Evolutionary conservation across 2,113 vertebrate genomes (phyloP).

Genomic region (Semnopithecus entellus): DNA sequence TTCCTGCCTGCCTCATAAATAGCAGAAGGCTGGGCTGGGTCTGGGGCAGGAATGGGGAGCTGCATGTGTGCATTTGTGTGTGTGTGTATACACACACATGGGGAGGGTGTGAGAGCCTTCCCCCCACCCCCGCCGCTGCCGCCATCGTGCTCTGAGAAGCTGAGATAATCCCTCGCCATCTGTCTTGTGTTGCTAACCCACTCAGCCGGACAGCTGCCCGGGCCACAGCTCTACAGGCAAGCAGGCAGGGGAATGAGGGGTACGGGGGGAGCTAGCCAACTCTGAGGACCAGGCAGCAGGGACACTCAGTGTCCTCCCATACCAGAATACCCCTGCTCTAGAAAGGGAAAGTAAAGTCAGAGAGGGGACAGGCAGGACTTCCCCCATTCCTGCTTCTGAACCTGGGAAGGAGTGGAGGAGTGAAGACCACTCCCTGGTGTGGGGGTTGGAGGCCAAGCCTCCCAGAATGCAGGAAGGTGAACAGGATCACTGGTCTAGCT

Average conservation of each 20-base stretch:
- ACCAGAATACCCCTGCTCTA: neutral
- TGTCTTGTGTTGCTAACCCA: conserved; percentile 78
- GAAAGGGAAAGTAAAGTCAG: neutral
- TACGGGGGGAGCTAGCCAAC: conserved; percentile 15
- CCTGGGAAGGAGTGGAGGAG: neutral
- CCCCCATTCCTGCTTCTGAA: neutral
- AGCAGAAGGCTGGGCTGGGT: conserved; percentile 1
- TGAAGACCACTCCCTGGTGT: neutral
- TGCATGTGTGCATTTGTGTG: neutral
- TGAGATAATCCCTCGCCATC: conserved; percentile 79
- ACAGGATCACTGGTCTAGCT: neutral
- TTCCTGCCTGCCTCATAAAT: conserved; percentile 32
- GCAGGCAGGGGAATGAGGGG: conserved; percentile 21
- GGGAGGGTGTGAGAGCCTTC: conserved; percentile 27
- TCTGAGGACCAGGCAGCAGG: conserved; percentile 17
- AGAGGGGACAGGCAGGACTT: neutral
- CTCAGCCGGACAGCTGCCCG: conserved; percentile 79
- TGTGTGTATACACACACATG: neutral
- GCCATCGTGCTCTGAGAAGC: conserved; percentile 70
- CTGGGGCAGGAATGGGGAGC: neutral
- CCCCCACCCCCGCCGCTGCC: conserved; percentile 13
- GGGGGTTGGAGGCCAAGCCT: neutral
- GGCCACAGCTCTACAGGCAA: conserved; percentile 63
- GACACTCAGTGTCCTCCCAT: neutral
- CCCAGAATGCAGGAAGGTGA: neutral